These are phyloP conservation scores for Callipepla californica DNA, from an alignment of 2,113 vertebrate genomes.

Conservation along the genomic window DNA sequence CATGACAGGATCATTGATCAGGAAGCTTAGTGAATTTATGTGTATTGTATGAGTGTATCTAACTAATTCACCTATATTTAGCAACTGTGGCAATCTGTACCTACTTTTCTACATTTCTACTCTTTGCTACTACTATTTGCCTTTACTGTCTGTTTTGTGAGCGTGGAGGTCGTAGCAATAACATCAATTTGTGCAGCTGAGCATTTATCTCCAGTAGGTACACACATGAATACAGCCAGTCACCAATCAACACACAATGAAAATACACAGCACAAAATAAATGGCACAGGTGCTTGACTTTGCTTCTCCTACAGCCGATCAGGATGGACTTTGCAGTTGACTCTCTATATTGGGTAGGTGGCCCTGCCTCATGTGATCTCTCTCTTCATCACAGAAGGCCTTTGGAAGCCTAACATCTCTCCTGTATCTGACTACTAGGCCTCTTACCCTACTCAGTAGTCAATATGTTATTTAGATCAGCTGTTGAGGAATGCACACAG, in stretches of 20 bases:
- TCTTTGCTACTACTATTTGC: not conserved
- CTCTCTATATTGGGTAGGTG: not conserved
- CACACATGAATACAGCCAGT: rapidly evolving
- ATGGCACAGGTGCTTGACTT: not conserved
- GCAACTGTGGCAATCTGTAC: not conserved
- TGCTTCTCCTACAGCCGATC: not conserved
- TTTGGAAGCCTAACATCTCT: not conserved
- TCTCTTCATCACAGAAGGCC: not conserved
- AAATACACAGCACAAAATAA: not conserved
- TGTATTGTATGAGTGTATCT: not conserved
- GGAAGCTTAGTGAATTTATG: not conserved
- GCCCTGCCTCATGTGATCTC: not conserved
- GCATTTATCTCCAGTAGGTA: not conserved
- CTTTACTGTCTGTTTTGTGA: not conserved
- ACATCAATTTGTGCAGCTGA: not conserved
- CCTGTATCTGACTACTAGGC: not conserved
- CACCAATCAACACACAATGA: not conserved
- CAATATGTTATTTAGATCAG: not conserved
- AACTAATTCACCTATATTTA: not conserved
- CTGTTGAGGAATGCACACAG: not conserved
- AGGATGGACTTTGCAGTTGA: not conserved
- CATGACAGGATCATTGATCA: not conserved
- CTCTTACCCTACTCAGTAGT: not conserved
- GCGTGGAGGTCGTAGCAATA: not conserved
- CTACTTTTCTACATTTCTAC: not conserved